Conservation (phyloP, 2,888 invertebrate genomes). For the Eucera pruinosa region DNA sequence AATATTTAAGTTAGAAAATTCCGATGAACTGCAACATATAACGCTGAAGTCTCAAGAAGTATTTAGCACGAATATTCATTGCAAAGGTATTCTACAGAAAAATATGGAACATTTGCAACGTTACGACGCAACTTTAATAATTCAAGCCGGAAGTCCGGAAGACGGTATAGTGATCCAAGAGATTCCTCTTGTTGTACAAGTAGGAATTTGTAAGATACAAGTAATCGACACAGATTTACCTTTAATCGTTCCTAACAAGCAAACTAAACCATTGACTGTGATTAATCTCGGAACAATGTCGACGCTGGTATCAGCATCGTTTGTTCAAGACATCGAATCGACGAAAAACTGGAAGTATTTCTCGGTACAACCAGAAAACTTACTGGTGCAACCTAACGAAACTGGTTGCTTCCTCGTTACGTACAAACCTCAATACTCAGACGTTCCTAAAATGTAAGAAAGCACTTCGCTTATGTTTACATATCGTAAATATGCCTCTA, state of each 20-base stretch:
- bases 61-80: slow-evolving; percentile 69
- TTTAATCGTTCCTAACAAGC: slow-evolving; percentile 68
- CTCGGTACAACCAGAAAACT: slow-evolving; percentile 70
- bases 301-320: slow-evolving; percentile 59
- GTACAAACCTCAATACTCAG: slow-evolving; percentile 69
- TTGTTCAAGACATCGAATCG: slow-evolving; percentile 66
- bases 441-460: slow-evolving; percentile 69
- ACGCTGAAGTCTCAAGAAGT: slow-evolving; percentile 60
- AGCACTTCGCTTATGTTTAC: neutral
- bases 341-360: slow-evolving; percentile 63
- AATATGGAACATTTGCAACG: slow-evolving; percentile 32
- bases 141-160: slow-evolving; percentile 65
- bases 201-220: slow-evolving; percentile 73
- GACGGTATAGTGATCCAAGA: slow-evolving; percentile 71
- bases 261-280: slow-evolving; percentile 72
- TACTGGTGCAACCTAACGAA: slow-evolving; percentile 70
- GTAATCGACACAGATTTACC: slow-evolving; percentile 73
- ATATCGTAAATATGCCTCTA: slow-evolving; percentile 7
- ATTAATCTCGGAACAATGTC: slow-evolving; percentile 74
- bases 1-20: slow-evolving; percentile 72
- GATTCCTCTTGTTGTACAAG: slow-evolving; percentile 70
- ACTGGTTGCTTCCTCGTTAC: slow-evolving; percentile 70
- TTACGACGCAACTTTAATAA: slow-evolving; percentile 61
- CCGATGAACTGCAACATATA: slow-evolving; percentile 52
- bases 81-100: slow-evolving; percentile 63